Base-by-base conservation (phyloP, 2,888 invertebrate genomes). In the Parnassius mnemosyne region DNA sequence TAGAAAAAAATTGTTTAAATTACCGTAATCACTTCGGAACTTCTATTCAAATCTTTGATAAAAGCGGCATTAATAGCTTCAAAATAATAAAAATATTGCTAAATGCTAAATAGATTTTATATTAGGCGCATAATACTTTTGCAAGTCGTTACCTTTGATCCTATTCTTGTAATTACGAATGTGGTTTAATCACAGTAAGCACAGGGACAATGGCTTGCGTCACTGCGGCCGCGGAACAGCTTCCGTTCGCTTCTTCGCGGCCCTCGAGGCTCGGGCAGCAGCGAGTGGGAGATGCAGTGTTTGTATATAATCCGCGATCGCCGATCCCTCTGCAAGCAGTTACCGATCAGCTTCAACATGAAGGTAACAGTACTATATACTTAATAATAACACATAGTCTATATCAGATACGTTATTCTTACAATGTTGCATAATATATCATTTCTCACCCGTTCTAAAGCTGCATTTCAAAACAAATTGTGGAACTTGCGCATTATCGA, bases 341-440 rank as follows among this genome's bases (percentile, higher is more conserved):
- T 78, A 83, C 78, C 84, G 77, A 77, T 80, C 80, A 84, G 86
- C 88, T 83, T 83, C 89, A 85, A 68, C 83, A 90, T 90, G 90
- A 90, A 90, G 90, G 90, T 90, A 89, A 80, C 77, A 68, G 42
- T 55, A 60, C 12, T n/a, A 58, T 50, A 25, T 11, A 46, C 34
- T 47, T 47, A 9, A 34, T 41, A 56, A 47, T 44, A 34, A 34
- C 34, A 34, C 5, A 34, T 34, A 34, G 3, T 34, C 34, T 34
- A 34, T 34, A 34, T 34, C 34, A 34, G 34, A 34, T 34, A 34
- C 34, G 34, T 34, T 34, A 34, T 34, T 34, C 34, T 34, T 57
- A 16, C 25, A n/a, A 20, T 44, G 25, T 49, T 43, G 11, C 41
- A 13, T 50, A 34, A 13, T 50, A 34, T 43, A 50, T 16, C 12